These are phyloP conservation scores for Aurelia sp. DNA, from an alignment of 30 jellyfish, hydroid and myxozoan species.

Conservation along the genomic window DNA sequence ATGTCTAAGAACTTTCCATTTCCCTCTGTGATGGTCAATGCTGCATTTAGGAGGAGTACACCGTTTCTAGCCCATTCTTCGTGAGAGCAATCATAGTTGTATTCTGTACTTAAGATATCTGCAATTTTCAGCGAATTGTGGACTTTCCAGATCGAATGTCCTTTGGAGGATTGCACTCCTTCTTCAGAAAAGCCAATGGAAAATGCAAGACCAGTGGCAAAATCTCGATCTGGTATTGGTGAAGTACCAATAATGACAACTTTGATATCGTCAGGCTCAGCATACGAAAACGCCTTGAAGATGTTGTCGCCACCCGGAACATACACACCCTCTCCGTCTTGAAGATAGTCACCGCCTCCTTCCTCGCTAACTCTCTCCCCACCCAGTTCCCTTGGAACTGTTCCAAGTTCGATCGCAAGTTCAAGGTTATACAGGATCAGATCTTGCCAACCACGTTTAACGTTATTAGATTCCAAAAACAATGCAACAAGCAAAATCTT, in stretches of 20 bases:
- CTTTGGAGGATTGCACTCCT: background rate
- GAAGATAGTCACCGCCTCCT: too few relatives aligned
- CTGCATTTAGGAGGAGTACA: slow-evolving; percentile 1
- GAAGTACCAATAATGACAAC: slow-evolving; percentile 25
- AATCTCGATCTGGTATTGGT: background rate
- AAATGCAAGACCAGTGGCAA: slow-evolving; percentile 21
- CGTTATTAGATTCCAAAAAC: too few relatives aligned
- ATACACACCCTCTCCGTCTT: too few relatives aligned
- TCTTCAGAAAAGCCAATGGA: background rate
- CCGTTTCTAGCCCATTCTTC: slow-evolving; percentile 21
- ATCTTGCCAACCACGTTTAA: too few relatives aligned
- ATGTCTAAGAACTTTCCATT: too few relatives aligned
- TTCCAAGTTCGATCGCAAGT: too few relatives aligned
- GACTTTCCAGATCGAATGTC: background rate
- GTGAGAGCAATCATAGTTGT: background rate
- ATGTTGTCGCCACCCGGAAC: too few relatives aligned
- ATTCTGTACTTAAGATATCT: background rate
- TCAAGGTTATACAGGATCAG: too few relatives aligned
- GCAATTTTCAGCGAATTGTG: background rate
- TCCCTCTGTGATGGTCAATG: background rate
- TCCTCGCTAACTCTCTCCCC: too few relatives aligned
- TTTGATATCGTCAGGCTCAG: slow-evolving; percentile 3
- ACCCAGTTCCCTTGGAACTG: too few relatives aligned
- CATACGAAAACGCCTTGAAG: background rate
- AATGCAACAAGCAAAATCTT: too few relatives aligned